Conservation (phyloP, 2,113 vertebrate species). For the Rallus limicola region DNA sequence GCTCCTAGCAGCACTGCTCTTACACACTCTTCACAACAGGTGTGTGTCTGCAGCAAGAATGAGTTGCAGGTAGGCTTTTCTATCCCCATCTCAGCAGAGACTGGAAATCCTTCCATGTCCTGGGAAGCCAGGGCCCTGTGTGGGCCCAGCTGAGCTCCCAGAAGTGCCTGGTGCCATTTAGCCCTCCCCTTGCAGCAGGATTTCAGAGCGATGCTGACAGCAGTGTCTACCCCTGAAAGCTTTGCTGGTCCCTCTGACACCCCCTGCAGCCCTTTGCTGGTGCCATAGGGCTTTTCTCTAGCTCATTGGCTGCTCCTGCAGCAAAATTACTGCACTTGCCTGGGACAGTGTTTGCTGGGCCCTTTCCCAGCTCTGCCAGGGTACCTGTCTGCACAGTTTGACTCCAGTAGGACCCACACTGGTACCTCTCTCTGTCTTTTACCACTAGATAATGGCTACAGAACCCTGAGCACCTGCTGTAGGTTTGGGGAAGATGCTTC, state of each 20-base stretch:
- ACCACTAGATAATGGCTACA: not conserved
- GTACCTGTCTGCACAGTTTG: not conserved
- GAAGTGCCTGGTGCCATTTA: not conserved
- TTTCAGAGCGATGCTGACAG: not conserved
- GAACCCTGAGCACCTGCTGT: not conserved
- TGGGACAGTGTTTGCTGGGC: not conserved
- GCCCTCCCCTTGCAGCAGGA: rapidly evolving
- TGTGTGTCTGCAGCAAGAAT: not conserved
- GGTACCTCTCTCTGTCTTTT: not conserved
- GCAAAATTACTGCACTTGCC: rapidly evolving
- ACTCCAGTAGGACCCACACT: not conserved
- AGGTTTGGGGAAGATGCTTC: not conserved
- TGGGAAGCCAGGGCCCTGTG: too few species aligned
- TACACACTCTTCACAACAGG: rapidly evolving
- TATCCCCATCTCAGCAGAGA: not conserved
- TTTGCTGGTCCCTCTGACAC: not conserved
- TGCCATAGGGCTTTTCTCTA: not conserved
- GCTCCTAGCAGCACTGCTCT: not conserved
- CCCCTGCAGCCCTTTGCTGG: not conserved
- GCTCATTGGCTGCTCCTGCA: not conserved
- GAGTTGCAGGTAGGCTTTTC: not conserved
- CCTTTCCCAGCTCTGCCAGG: not conserved
- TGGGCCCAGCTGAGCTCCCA: not conserved
- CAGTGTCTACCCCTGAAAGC: rapidly evolving
- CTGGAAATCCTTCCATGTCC: not conserved